Base-by-base conservation (phyloP, 2,113 vertebrate species). In the Hyla sarda region DNA sequence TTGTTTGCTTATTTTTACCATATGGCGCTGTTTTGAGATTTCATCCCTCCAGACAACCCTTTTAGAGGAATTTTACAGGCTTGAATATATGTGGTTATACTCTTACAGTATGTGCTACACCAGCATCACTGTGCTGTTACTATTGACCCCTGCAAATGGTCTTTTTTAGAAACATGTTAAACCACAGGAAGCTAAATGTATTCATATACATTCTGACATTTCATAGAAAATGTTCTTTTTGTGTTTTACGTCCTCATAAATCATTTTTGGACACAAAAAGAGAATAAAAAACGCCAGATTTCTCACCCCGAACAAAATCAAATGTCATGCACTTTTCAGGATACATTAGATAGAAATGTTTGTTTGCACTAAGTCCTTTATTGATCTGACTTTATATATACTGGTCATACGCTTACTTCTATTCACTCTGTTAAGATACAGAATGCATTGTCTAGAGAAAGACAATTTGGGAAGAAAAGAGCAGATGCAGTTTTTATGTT, bases 401-500 rank as follows among this genome's bases (percentile, higher is more conserved):
- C 56, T 30, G 25, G 56, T 72, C 73, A 84, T 84, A 84, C 77
- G 83, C 54, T 84, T 65, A 76, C 54, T 76, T 77, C 34, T 28
- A 32, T 58, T 80, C 32, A 58, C 54, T 73, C 16, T 56, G 34
- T 47, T 45, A 69, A 69, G 52, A 58, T 60, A 81, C 50, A 25
- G 23, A 72, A 86, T 47, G 56, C 48, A 73, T 81, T 86, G 81
- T 80, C 32, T 47, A 23, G 45, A 17, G n/a, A 32, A 41, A 79
- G 65, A 86, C 84, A 72, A 25, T 84, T 84, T 48, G 25, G 62
- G 76, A 71, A 86, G 76, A 25, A 86, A 73, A 56, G 65, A 86
- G 76, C 84, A 86, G 84, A 81, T 86, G 84, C 50, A 72, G 72
- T 81, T 81, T 86, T 81, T 72, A 72, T 80, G 65, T 86, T 81